Percentiles rank a stretch among this genome's conserved stretches.
Conservation (phyloP, 2,888 invertebrate species). For the Aleiodes alternator region DNA sequence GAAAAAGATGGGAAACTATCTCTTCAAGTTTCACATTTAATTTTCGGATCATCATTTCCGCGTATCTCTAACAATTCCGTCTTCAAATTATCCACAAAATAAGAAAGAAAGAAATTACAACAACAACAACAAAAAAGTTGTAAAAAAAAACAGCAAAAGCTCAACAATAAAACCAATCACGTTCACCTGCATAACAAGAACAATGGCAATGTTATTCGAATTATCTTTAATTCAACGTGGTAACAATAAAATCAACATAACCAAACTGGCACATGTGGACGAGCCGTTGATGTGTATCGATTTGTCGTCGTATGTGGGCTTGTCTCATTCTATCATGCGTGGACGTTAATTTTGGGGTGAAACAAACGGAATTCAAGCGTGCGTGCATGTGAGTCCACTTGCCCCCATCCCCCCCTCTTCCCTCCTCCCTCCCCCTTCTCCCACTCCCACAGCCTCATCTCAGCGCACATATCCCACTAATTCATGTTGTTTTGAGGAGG, state of each 20-base stretch:
- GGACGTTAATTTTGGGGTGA: slow-evolving; percentile 41
- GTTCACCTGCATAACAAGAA: slow-evolving; percentile 38
- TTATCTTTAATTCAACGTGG: slow-evolving; percentile 11
- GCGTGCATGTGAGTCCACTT: slow-evolving; percentile 41
- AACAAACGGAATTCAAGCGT: slow-evolving; percentile 45
- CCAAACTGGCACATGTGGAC: slow-evolving; percentile 26
- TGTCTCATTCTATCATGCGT: slow-evolving; percentile 48
- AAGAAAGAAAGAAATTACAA: no score
- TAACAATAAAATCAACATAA: slow-evolving; percentile 23
- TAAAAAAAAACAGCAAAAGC: no score
- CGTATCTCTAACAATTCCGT: no score
- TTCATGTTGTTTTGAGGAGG: slow-evolving; percentile 41
- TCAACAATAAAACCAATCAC: no score
- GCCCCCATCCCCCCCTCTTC: not conserved
- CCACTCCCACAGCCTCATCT: no score
- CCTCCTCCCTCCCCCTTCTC: not conserved
- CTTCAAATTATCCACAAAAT: no score
- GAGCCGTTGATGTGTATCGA: slow-evolving; percentile 48
- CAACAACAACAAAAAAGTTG: no score
- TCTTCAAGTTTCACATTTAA: no score
- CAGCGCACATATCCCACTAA: slow-evolving; percentile 44
- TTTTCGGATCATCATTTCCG: no score
- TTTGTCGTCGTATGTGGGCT: slow-evolving; percentile 39
- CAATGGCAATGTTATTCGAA: slow-evolving; percentile 36
- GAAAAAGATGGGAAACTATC: not conserved